Conservation (phyloP, 2,888 invertebrate species). For the Cordilura impudica region DNA sequence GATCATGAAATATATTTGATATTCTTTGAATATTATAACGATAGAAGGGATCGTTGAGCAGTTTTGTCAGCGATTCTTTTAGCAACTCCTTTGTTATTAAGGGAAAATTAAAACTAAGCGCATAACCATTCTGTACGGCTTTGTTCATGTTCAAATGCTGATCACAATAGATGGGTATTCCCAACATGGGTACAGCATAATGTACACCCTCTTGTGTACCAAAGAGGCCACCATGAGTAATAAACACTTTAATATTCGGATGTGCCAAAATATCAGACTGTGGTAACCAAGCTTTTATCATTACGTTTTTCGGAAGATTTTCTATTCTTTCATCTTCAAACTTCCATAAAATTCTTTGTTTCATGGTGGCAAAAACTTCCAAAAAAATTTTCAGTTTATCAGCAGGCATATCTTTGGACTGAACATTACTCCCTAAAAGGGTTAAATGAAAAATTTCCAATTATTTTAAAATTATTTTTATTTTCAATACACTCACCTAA, state of each 20-base stretch:
- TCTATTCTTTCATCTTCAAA: slow-evolving; percentile 77
- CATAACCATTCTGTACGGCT: slow-evolving; percentile 74
- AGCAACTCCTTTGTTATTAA: slow-evolving; percentile 72
- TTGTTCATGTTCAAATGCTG: slow-evolving; percentile 77
- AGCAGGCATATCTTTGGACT: slow-evolving; percentile 77
- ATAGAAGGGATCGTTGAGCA: slow-evolving; percentile 76
- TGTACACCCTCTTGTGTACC: slow-evolving; percentile 78
- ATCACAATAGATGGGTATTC: slow-evolving; percentile 78
- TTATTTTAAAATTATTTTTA: not conserved
- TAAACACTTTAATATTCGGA: slow-evolving; percentile 77
- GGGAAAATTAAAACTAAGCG: slow-evolving; percentile 73
- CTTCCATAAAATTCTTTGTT: slow-evolving; percentile 79
- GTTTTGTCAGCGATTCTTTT: slow-evolving; percentile 70
- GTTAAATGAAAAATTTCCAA: not conserved
- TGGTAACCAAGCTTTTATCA: slow-evolving; percentile 79
- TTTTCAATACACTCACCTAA: slow-evolving; percentile 70
- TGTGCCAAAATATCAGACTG: slow-evolving; percentile 79
- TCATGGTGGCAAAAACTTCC: slow-evolving; percentile 76
- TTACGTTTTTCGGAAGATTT: slow-evolving; percentile 77
- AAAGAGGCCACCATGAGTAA: slow-evolving; percentile 78
- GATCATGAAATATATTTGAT: slow-evolving; percentile 76
- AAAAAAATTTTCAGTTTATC: slow-evolving; percentile 76
- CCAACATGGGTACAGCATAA: slow-evolving; percentile 78
- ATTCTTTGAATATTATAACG: slow-evolving; percentile 71
- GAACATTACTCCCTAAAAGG: slow-evolving; percentile 77